A percentile compares a stretch with the other conserved stretches of the same genome.
These are phyloP conservation scores for Orgyia antiqua DNA, from an alignment of 2,888 invertebrate species.

Conservation along the genomic window DNA sequence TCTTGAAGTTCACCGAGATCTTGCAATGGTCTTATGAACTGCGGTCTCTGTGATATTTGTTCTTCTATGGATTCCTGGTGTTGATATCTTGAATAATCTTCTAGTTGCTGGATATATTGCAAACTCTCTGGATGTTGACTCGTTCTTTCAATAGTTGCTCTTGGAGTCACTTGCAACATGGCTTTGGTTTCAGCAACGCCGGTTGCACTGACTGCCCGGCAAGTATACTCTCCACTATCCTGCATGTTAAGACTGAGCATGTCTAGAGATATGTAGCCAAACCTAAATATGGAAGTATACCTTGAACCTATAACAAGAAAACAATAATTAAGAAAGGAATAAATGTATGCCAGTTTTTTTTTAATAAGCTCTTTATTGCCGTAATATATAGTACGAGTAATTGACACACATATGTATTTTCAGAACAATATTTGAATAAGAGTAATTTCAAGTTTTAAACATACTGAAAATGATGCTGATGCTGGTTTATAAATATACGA, in stretches of 20 bases:
- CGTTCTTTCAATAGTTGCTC: constrained; percentile 90
- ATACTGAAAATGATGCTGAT: too few species aligned
- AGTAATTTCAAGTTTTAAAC: too few species aligned
- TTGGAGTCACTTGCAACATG: constrained; percentile 86
- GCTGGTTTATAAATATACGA: too few species aligned
- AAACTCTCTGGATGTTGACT: constrained; percentile 95
- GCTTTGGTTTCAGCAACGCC: constrained; percentile 93
- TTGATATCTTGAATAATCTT: constrained; percentile 93
- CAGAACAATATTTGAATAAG: too few species aligned
- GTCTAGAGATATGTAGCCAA: constrained; percentile 97
- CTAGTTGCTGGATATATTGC: constrained; percentile 93
- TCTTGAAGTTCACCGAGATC: constrained; percentile 92
- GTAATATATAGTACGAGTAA: not conserved
- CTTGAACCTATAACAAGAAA: constrained; percentile 86
- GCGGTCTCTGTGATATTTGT: constrained; percentile 87
- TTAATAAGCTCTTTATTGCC: too few species aligned
- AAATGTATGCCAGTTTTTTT: too few species aligned
- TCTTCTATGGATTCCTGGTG: constrained; percentile 91
- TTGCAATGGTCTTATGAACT: constrained; percentile 91
- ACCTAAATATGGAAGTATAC: constrained; percentile 96
- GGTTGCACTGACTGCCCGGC: constrained; percentile 90
- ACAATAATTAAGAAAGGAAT: too few species aligned
- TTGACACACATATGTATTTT: too few species aligned
- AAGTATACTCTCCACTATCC: constrained; percentile 94
- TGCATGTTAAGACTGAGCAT: constrained; percentile 90